Percentiles rank a stretch among this genome's conserved stretches.
phyloP scores from a whole-genome alignment of 1,140 invertebrate species.

The Ostrea denselamellosa region DNA sequence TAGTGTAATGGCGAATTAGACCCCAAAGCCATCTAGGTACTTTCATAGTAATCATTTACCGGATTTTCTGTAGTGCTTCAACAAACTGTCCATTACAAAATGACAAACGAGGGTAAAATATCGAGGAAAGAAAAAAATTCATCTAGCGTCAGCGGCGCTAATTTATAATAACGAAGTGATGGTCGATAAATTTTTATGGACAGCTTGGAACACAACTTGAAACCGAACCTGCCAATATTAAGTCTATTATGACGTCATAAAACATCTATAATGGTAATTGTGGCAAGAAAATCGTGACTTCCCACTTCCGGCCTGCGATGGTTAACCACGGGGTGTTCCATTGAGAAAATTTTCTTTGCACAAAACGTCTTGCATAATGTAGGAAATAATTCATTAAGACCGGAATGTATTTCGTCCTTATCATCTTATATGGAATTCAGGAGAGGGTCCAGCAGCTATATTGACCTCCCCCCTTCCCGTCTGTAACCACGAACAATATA shows the following conservation, averaged over 20 bases:
- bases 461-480: too few relatives aligned
- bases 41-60: too few relatives aligned
- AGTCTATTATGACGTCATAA: not conserved
- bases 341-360: not conserved
- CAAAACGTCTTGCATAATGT: too few relatives aligned
- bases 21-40: too few relatives aligned
- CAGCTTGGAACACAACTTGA: not conserved
- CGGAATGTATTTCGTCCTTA: too few relatives aligned
- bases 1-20: too few relatives aligned
- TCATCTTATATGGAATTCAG: too few relatives aligned
- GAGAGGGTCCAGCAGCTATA: too few relatives aligned
- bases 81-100: too few relatives aligned
- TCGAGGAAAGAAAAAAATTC: not conserved
- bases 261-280: not conserved
- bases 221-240: not conserved
- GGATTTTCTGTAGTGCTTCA: too few relatives aligned
- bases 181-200: slow-evolving; percentile 20
- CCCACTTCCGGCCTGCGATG: not conserved
- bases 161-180: not conserved
- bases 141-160: not conserved
- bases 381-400: too few relatives aligned
- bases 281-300: not conserved
- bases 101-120: not conserved
- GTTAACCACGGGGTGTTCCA: not conserved
- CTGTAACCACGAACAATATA: too few relatives aligned